Evolutionary conservation across 2,888 invertebrate species (phyloP), one percentile per base, ranked within the genome.

Genomic region (Chloroclystis v-ata): DNA sequence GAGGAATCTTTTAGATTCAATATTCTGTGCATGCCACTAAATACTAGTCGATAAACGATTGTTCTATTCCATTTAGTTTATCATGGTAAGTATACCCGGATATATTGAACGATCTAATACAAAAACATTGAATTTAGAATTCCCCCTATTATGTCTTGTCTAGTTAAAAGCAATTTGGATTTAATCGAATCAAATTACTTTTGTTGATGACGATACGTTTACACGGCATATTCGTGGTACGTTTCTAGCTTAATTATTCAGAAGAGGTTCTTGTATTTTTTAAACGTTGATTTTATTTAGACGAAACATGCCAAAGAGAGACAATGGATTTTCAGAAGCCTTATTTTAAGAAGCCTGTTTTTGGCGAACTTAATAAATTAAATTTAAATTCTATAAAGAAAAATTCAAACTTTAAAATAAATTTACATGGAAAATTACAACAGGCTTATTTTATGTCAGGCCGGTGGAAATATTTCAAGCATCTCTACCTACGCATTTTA

Each of bases 101-200:
- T 20, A 20, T 20, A 20, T 20, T 20, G 20, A 5, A 4, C 20
- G 20, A n/a, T n/a, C n/a, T 20, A 4, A 20, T 35, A 35, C 20
- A 20, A 35, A 28, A 38, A 38, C 38, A 28, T 38, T 26, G 28
- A 44, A 44, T 44, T 44, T 40, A 12, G 28, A 11, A 20, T 24
- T 20, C 35, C 12, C 40, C 16, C n/a, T 8, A 14, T 29, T 41
- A 25, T 41, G 14, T 25, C 11, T 5, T 42, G 42, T 42, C 33
- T 42, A 30, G 37, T 37, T 41, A 47, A 29, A 30, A 37, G 30
- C 41, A 41, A 42, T 37, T 47, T 40, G 28, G 20, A 39, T 46
- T 46, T 35, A 40, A 46, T 28, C 39, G 35, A 40, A 40, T 29
- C 37, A 14, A 26, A 41, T 47, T 41, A 37, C 25, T 41, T 47